Conservation (phyloP, 2,888 invertebrate genomes). For the Eupithecia dodoneata region DNA sequence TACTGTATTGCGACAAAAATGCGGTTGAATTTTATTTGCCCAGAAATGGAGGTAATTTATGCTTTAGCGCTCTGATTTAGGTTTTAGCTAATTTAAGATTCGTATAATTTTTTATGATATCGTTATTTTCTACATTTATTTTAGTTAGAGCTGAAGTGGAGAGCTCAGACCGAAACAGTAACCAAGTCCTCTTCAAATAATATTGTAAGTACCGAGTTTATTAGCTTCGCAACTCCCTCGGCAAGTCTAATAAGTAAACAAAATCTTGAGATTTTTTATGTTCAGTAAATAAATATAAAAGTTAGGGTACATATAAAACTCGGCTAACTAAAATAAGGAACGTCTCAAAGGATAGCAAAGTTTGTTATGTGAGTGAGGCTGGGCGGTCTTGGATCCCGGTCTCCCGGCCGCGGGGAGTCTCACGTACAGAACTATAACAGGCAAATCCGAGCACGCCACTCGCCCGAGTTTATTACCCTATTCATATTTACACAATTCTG, state of each 20-base stretch:
- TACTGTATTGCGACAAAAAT: conserved; percentile 59
- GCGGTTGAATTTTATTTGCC: conserved; percentile 37
- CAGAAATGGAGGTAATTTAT: not conserved
- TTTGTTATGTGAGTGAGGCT: conserved; percentile 62
- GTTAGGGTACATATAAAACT: conserved; percentile 43
- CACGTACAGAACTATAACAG: conserved; percentile 76
- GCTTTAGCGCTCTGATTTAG: not conserved
- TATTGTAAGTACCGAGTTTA: conserved; percentile 16
- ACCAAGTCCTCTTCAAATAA: conserved; percentile 17
- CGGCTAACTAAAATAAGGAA: conserved; percentile 59
- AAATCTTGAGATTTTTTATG: conserved; percentile 31
- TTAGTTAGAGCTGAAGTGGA: not conserved
- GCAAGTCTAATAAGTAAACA: conserved; percentile 25
- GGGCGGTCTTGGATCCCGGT: conserved; percentile 43
- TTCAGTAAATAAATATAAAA: conserved; percentile 42
- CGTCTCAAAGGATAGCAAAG: conserved; percentile 66
- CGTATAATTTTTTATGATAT: not conserved
- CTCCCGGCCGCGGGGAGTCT: conserved; percentile 56
- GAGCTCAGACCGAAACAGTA: not conserved
- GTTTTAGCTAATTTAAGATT: not conserved
- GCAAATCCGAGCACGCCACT: conserved; percentile 75
- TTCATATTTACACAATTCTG: conserved; percentile 79
- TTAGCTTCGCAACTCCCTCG: conserved; percentile 16
- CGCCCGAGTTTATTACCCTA: conserved; percentile 77
- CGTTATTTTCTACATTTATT: conserved; percentile 3